Evolutionary conservation across 1,140 invertebrate genomes (phyloP), one percentile per base, ranked within the genome.

Genomic region (Papilio glaucus): DNA sequence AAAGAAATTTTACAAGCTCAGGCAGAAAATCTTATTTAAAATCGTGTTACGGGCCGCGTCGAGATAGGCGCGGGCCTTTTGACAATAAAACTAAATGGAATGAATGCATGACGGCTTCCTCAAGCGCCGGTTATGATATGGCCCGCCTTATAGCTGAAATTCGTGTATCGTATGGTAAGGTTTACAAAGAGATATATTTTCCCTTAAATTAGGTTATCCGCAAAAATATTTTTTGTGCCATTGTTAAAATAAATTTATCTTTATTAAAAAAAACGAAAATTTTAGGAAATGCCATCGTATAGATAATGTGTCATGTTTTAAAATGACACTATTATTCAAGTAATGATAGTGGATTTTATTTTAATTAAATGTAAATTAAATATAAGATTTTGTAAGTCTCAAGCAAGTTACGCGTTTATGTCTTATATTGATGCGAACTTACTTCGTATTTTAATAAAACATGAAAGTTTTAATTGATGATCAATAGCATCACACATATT

Each of bases 71-170:
- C 86, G 88, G 87, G 83, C 82, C 89, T 85, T 68, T 80, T 80
- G 82, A 89, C 87, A 92, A 90, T 92, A 92, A 92, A 92, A 92
- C 90, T 88, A 90, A 92, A 92, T 92, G 88, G 87, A 92, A 92
- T 87, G 88, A 92, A 90, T 91, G 85, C 84, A 85, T 86, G 85
- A 86, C 86, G 85, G 84, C 83, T 86, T 86, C 86, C 85, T 88
- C 82, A 86, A 87, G 80, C 83, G 82, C 72, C 71, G 85, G 82
- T 83, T 78, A 69, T 85, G 88, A 89, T 89, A 90, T 89, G 83
- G 80, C 81, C 71, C 77, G 75, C 76, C 77, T 82, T 81, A 79
- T 77, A 65, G 73, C 76, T 72, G 72, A 81, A 79, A 83, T 45
- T 81, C 80, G 77, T 87, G 79, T 88, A 83, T 86, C 78, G 77